phyloP scores from a whole-genome alignment of 2,797 vertebrate species.

The Cheirogaleus major region DNA sequence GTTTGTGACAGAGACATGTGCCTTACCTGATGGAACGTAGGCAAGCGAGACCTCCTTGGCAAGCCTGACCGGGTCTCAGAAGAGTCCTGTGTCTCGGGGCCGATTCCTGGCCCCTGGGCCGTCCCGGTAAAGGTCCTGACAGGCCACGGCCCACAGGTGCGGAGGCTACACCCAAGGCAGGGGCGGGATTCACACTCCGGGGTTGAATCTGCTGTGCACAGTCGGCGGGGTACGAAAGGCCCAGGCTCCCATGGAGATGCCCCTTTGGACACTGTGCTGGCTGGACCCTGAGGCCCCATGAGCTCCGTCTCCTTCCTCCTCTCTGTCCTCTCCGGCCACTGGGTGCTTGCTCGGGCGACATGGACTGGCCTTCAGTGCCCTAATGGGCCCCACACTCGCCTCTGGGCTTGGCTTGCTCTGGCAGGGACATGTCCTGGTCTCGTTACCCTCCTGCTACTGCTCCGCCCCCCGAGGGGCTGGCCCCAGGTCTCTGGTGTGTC shows the following conservation, averaged over 20 bases:
- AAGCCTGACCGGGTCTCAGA: fast-evolving
- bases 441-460: fast-evolving
- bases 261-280: fast-evolving
- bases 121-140: fast-evolving
- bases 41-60: too few species aligned
- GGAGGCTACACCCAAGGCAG: neutral
- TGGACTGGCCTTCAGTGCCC: too few species aligned
- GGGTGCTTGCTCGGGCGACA: too few species aligned
- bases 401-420: neutral
- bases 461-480: neutral
- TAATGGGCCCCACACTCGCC: too few species aligned
- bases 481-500: fast-evolving
- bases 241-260: too few species aligned
- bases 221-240: fast-evolving
- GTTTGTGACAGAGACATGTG: too few species aligned
- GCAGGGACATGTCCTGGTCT: fast-evolving
- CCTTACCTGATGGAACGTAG: too few species aligned
- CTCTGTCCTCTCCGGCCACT: too few species aligned
- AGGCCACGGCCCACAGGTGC: fast-evolving
- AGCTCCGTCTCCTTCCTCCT: too few species aligned
- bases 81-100: fast-evolving
- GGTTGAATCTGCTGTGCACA: fast-evolving
- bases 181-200: too few species aligned
- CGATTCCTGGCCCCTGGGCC: fast-evolving
- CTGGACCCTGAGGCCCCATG: fast-evolving